phyloP scores from a whole-genome alignment of 2,888 invertebrate species.

The Noctua comes region DNA sequence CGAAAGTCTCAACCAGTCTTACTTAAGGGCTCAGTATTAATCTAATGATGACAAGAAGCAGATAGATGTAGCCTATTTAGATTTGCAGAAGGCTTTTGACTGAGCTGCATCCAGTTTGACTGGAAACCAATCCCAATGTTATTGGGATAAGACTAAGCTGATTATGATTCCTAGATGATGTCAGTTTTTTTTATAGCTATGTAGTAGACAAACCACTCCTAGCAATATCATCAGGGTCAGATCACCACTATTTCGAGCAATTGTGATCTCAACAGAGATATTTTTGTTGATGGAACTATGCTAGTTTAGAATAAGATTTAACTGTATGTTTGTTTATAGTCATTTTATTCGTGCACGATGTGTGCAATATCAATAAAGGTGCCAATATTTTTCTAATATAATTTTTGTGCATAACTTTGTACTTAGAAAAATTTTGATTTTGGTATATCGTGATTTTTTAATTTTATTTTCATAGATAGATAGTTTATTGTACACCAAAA shows the following conservation, averaged over 20 bases:
- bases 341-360: neutral
- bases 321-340: neutral
- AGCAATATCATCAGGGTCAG: constrained; percentile 1
- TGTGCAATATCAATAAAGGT: neutral
- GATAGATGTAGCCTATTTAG: neutral
- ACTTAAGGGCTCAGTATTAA: neutral
- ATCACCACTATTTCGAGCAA: constrained; percentile 39
- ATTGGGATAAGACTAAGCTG: neutral
- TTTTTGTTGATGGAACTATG: neutral
- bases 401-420: neutral
- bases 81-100: constrained; percentile 16
- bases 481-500: neutral
- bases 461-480: too few relatives aligned
- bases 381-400: neutral
- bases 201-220: constrained; percentile 9
- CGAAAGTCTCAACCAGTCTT: neutral
- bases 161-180: constrained; percentile 22
- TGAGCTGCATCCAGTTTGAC: neutral
- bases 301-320: neutral
- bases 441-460: neutral
- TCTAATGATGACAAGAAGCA: neutral
- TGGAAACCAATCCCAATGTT: neutral
- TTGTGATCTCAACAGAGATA: constrained; percentile 31
- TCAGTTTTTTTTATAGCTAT: constrained; percentile 21
- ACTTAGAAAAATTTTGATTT: neutral